A percentile compares a stretch with the other conserved stretches of the same genome.
These are phyloP conservation scores for Eupithecia pulchellata DNA, from an alignment of 2,888 invertebrate genomes.

Conservation along the genomic window DNA sequence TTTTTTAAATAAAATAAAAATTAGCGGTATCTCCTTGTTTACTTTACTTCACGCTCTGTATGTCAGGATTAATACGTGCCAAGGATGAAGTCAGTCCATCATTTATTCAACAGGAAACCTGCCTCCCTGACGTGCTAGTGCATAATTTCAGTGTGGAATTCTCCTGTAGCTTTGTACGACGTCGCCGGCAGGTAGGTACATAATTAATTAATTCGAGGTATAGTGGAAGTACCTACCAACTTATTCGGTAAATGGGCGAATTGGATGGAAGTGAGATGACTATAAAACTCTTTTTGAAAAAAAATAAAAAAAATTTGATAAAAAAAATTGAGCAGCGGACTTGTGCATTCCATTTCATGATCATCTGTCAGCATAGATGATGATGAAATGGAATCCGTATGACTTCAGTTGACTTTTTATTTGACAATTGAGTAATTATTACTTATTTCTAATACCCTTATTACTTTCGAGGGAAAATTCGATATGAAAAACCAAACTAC, in stretches of 20 bases:
- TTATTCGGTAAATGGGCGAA: not conserved
- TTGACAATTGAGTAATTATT: no score
- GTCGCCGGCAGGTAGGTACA: not conserved
- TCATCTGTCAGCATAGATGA: no score
- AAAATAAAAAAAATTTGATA: no score
- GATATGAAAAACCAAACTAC: no score
- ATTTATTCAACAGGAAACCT: conserved; percentile 30
- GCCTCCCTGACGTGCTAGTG: conserved; percentile 16
- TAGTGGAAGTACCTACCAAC: not conserved
- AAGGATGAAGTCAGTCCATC: conserved; percentile 18
- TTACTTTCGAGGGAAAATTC: no score
- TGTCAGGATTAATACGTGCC: conserved; percentile 15
- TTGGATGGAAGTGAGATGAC: not conserved
- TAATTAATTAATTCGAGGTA: not conserved
- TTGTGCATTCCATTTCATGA: no score
- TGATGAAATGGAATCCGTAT: not conserved
- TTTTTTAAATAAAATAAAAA: no score
- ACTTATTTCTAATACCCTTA: no score
- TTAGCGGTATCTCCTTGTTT: no score
- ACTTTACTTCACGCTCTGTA: not conserved
- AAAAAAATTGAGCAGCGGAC: not conserved
- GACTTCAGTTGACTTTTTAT: no score
- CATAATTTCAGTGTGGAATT: conserved; percentile 10
- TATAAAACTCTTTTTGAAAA: not conserved
- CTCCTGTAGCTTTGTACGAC: conserved; percentile 5